phyloP scores from a whole-genome alignment of 1,140 invertebrate species.

The Diorhabda sublineata region DNA sequence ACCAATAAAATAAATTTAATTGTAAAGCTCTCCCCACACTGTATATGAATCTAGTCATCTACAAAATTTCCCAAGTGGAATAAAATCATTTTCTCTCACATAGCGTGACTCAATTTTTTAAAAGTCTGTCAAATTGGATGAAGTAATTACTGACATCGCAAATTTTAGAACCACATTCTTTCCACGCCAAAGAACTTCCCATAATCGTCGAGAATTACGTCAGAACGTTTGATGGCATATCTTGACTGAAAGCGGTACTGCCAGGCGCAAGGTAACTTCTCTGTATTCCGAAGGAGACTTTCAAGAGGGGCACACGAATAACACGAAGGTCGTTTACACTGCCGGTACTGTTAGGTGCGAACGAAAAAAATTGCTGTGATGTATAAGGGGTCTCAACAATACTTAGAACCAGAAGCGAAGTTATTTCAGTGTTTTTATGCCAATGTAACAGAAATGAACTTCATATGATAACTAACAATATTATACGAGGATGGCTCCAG shows the following conservation, averaged over 20 bases:
- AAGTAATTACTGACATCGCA: too few species aligned
- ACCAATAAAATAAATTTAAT: too few species aligned
- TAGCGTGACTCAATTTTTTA: too few species aligned
- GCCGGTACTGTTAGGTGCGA: constrained; percentile 29
- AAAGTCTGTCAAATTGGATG: too few species aligned
- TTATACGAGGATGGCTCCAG: too few species aligned
- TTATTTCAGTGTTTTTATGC: not conserved
- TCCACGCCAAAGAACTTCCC: not conserved
- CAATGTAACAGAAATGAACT: too few species aligned
- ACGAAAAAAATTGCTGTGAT: constrained; percentile 3
- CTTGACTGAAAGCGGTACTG: not conserved
- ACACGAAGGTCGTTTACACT: constrained; percentile 35
- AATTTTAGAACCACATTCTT: not conserved
- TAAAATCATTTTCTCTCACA: too few species aligned
- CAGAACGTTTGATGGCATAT: not conserved
- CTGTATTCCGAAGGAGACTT: not conserved
- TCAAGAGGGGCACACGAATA: constrained; percentile 32
- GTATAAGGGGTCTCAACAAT: not conserved
- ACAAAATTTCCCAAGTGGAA: too few species aligned
- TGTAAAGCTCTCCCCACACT: too few species aligned
- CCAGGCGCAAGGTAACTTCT: not conserved
- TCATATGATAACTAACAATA: too few species aligned
- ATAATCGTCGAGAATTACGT: not conserved
- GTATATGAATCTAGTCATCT: too few species aligned
- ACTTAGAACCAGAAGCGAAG: not conserved